A percentile compares a stretch with the other conserved stretches of the same genome.
Conservation (phyloP, 2,888 invertebrate genomes). For the Schizotus pectinicornis region DNA sequence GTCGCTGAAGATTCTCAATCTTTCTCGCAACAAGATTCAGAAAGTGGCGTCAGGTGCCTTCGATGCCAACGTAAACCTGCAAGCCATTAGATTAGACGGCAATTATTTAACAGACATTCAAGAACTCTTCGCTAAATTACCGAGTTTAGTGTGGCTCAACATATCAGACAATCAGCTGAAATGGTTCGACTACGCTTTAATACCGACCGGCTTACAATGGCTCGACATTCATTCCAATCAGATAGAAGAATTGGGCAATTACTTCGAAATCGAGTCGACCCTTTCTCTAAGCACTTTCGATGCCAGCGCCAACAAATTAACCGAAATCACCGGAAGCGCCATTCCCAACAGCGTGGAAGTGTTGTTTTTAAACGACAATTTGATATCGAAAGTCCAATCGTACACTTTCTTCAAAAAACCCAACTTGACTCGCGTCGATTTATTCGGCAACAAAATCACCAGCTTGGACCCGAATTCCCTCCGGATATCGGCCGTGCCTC, state of each 20-base stretch:
- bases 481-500: slow-evolving; percentile 76
- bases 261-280: slow-evolving; percentile 82
- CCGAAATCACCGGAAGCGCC: slow-evolving; percentile 81
- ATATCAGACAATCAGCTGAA: slow-evolving; percentile 84
- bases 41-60: slow-evolving; percentile 79
- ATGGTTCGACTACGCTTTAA: slow-evolving; percentile 85
- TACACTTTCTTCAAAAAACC: slow-evolving; percentile 88
- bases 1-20: slow-evolving; percentile 79
- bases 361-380: slow-evolving; percentile 79
- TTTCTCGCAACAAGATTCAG: slow-evolving; percentile 83
- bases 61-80: slow-evolving; percentile 77
- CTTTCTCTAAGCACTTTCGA: slow-evolving; percentile 81
- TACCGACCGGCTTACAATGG: slow-evolving; percentile 84
- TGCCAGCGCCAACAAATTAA: slow-evolving; percentile 80
- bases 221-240: slow-evolving; percentile 85
- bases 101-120: slow-evolving; percentile 81
- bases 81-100: slow-evolving; percentile 81
- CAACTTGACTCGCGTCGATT: slow-evolving; percentile 80
- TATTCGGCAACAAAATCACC: slow-evolving; percentile 81
- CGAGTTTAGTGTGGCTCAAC: slow-evolving; percentile 83
- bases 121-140: slow-evolving; percentile 79
- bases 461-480: slow-evolving; percentile 77
- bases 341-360: slow-evolving; percentile 84
- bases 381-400: slow-evolving; percentile 82
- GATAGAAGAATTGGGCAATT: slow-evolving; percentile 83